phyloP scores from a whole-genome alignment of 2,113 vertebrate species.

The Takifugu bimaculatus region DNA sequence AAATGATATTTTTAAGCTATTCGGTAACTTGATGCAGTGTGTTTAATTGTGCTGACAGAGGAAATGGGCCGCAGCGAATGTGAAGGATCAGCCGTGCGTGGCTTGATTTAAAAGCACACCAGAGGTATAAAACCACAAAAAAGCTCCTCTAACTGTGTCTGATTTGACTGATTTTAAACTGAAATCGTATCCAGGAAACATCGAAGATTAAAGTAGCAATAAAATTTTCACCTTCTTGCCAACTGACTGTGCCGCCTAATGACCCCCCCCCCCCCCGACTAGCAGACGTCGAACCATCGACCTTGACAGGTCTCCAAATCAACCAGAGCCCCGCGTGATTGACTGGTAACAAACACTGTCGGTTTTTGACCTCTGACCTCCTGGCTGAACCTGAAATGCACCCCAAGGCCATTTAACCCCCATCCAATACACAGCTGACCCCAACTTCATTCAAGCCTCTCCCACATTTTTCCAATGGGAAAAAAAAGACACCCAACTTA shows the following conservation, averaged over 20 bases:
- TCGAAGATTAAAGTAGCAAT: not conserved
- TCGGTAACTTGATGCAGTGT: slow-evolving; percentile 10
- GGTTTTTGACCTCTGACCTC: slow-evolving; percentile 44
- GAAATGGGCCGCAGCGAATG: not conserved
- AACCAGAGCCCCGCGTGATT: slow-evolving; percentile 32
- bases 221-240: slow-evolving; percentile 23
- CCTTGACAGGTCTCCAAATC: slow-evolving; percentile 17
- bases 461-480: not conserved
- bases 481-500: no score
- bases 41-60: not conserved
- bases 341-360: slow-evolving; percentile 42
- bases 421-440: slow-evolving; percentile 17
- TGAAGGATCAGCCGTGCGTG: not conserved
- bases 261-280: slow-evolving; percentile 15
- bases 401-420: slow-evolving; percentile 28
- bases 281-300: slow-evolving; percentile 22
- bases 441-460: slow-evolving; percentile 10
- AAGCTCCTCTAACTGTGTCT: not conserved
- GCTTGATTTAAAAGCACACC: not conserved
- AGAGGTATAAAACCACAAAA: not conserved
- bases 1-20: slow-evolving; percentile 20
- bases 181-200: not conserved
- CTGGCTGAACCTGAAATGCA: slow-evolving; percentile 27
- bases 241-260: slow-evolving; percentile 20
- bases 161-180: not conserved